phyloP scores from a whole-genome alignment of 2,888 invertebrate genomes.

The Trichacis sp. region DNA sequence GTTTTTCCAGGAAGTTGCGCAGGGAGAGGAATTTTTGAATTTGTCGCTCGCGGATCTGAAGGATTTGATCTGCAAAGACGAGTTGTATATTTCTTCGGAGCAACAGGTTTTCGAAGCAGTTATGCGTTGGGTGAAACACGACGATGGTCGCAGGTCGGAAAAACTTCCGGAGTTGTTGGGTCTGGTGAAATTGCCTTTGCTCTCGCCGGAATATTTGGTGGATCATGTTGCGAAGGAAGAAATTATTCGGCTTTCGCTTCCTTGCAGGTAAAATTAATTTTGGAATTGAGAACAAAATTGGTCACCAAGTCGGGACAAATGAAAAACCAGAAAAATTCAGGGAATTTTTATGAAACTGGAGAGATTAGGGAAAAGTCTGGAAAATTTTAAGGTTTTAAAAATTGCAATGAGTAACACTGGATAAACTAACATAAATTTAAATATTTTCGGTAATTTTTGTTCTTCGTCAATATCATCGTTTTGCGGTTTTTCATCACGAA shows the following conservation, averaged over 20 bases:
- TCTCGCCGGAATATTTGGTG: constrained; percentile 85
- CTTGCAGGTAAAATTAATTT: constrained; percentile 74
- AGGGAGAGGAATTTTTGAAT: constrained; percentile 81
- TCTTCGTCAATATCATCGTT: too few species aligned
- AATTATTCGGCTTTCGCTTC: constrained; percentile 80
- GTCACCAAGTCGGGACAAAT: too few species aligned
- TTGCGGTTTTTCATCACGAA: too few species aligned
- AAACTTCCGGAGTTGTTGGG: constrained; percentile 79
- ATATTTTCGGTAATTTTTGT: too few species aligned
- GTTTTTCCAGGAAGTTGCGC: constrained; percentile 82
- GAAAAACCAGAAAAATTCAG: too few species aligned
- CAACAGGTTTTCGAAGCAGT: constrained; percentile 89
- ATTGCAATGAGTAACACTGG: too few species aligned
- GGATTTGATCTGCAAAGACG: constrained; percentile 80
- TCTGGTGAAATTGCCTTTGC: constrained; percentile 82
- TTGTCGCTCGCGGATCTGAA: constrained; percentile 75
- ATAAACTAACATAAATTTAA: too few species aligned
- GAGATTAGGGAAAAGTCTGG: neutral
- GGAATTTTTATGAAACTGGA: too few species aligned
- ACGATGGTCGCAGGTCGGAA: constrained; percentile 72
- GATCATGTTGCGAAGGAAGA: constrained; percentile 85
- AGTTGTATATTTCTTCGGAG: constrained; percentile 80
- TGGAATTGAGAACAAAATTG: too few species aligned
- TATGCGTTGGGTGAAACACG: constrained; percentile 83
- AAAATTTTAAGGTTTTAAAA: too few species aligned